phyloP scores from a whole-genome alignment of 2,797 vertebrate genomes.

The Australoheros facetus region DNA sequence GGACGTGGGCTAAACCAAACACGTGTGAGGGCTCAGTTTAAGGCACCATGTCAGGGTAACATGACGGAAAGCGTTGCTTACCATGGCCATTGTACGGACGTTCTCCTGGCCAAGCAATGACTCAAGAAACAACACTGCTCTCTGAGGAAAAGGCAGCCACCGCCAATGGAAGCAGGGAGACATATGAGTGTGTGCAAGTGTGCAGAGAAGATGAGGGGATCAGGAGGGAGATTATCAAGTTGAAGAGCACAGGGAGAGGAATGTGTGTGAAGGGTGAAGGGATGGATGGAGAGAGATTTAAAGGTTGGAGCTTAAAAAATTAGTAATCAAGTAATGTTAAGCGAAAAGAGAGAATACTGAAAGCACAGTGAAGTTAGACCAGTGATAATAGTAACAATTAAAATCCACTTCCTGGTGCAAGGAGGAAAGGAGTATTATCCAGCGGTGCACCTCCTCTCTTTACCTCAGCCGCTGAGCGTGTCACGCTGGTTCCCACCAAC shows the following conservation, averaged over 20 bases:
- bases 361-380: slow-evolving; percentile 35
- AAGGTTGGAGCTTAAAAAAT: slow-evolving; percentile 41
- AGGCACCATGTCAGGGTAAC: slow-evolving; percentile 14
- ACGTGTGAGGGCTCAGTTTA: slow-evolving; percentile 19
- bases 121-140: slow-evolving; percentile 80
- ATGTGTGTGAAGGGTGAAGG: slow-evolving; percentile 49
- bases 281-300: slow-evolving; percentile 33
- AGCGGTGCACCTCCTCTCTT: not conserved
- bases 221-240: slow-evolving; percentile 66
- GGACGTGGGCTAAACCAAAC: slow-evolving; percentile 28
- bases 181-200: not conserved
- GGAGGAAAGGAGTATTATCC: not conserved
- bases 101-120: slow-evolving; percentile 80
- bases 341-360: slow-evolving; percentile 34
- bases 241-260: slow-evolving; percentile 37
- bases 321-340: slow-evolving; percentile 54
- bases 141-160: slow-evolving; percentile 67
- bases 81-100: slow-evolving; percentile 77
- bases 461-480: slow-evolving; percentile 77
- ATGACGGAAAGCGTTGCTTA: slow-evolving; percentile 71
- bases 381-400: slow-evolving; percentile 15
- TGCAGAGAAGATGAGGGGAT: slow-evolving; percentile 58
- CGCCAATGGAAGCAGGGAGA: slow-evolving; percentile 45
- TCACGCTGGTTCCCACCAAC: slow-evolving; percentile 69
- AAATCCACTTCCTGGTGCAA: slow-evolving; percentile 12